Conservation (phyloP, 2,113 vertebrate species). For the Dissostichus mawsoni region DNA sequence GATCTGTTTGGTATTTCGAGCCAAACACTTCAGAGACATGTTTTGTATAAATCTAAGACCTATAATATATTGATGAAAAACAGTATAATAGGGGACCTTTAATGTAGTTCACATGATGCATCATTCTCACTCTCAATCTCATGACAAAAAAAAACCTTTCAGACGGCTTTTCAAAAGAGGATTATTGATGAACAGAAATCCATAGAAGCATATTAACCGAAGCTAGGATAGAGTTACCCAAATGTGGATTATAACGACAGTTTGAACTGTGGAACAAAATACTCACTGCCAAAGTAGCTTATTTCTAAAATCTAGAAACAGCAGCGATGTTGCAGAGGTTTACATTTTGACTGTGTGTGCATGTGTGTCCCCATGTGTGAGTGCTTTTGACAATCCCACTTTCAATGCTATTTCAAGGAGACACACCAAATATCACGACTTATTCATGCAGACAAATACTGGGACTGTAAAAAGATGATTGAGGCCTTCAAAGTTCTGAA, state of each 20-base stretch:
- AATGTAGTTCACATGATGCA: too few species aligned
- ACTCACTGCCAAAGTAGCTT: constrained; percentile 16
- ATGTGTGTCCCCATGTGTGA: too few species aligned
- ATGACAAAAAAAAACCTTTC: constrained; percentile 28
- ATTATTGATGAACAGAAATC: constrained; percentile 42
- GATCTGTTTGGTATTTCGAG: too few species aligned
- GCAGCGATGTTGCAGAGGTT: not conserved
- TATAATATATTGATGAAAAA: too few species aligned
- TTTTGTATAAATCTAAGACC: too few species aligned
- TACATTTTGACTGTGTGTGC: too few species aligned
- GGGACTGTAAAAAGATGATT: not conserved
- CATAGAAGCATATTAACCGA: constrained; percentile 32
- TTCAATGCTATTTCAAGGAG: not conserved
- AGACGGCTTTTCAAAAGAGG: constrained; percentile 41
- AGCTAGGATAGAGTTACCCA: constrained; percentile 4
- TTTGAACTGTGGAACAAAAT: not conserved
- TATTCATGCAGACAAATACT: not conserved
- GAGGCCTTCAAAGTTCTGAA: not conserved
- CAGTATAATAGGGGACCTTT: too few species aligned
- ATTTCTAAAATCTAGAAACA: constrained; percentile 14
- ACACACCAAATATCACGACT: not conserved
- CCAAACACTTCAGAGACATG: too few species aligned
- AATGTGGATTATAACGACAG: constrained; percentile 19
- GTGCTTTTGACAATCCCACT: too few species aligned
- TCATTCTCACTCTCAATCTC: not conserved